Conservation (phyloP, 1,140 invertebrate genomes). For the Drosophila tristis region DNA sequence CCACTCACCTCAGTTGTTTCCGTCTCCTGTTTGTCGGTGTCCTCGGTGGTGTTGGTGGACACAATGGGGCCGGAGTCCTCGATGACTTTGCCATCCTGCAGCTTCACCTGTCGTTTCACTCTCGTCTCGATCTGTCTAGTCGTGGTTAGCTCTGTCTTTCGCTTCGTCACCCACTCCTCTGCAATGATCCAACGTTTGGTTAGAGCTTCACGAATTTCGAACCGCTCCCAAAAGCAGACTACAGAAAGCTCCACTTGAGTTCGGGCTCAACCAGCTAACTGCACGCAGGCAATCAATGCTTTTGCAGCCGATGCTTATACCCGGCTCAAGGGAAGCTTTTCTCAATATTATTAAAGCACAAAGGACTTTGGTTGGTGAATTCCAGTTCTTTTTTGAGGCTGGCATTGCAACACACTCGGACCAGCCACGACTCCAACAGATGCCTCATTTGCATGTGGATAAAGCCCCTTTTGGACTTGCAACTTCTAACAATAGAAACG, state of each 20-base stretch:
- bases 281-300: neutral
- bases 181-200: constrained; percentile 70
- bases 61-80: constrained; percentile 94
- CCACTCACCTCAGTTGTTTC: constrained; percentile 91
- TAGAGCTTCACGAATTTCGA: constrained; percentile 24
- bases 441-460: constrained; percentile 56
- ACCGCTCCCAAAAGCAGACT: constrained; percentile 37
- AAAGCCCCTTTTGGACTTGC: constrained; percentile 51
- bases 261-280: neutral
- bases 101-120: constrained; percentile 93
- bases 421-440: constrained; percentile 19
- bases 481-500: constrained; percentile 55
- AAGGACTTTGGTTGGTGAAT: constrained; percentile 32
- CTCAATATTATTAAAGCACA: constrained; percentile 9
- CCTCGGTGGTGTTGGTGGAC: constrained; percentile 94
- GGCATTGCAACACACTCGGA: constrained; percentile 15
- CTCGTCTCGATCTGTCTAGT: constrained; percentile 94
- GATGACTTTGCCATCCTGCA: constrained; percentile 95
- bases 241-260: constrained; percentile 6
- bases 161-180: constrained; percentile 96
- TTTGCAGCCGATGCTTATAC: constrained; percentile 20
- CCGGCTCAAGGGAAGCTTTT: constrained; percentile 36
- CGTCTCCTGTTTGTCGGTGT: constrained; percentile 94
- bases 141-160: constrained; percentile 94
- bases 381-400: constrained; percentile 26